These are phyloP conservation scores for Mellilla xanthometata DNA, from an alignment of 2,888 invertebrate species.

Conservation along the genomic window DNA sequence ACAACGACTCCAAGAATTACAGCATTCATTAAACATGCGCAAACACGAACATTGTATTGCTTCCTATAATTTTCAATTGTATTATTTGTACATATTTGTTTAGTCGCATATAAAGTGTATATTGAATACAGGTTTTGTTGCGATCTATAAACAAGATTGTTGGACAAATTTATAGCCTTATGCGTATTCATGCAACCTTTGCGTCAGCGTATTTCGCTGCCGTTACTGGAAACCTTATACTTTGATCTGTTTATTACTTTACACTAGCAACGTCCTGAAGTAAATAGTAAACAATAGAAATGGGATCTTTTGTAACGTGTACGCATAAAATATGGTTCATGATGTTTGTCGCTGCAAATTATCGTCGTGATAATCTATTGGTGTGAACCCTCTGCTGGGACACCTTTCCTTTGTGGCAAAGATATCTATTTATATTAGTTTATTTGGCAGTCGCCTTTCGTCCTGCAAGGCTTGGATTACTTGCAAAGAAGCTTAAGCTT, in stretches of 20 bases:
- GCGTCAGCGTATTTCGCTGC: neutral
- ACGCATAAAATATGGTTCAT: no score
- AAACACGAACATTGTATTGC: neutral
- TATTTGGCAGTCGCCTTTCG: no score
- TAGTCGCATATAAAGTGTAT: no score
- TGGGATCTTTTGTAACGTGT: no score
- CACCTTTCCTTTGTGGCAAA: no score
- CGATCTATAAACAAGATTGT: constrained; percentile 1
- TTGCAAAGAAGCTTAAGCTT: no score
- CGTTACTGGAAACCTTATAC: constrained; percentile 3
- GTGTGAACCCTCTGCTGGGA: no score
- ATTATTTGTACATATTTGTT: neutral
- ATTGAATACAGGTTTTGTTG: neutral
- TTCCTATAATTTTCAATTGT: neutral
- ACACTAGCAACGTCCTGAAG: neutral
- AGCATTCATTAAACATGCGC: neutral
- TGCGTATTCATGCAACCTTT: constrained; percentile 8
- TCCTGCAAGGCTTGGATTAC: no score
- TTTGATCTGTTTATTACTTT: constrained; percentile 2
- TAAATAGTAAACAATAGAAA: no score
- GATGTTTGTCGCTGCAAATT: no score
- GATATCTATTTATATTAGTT: no score
- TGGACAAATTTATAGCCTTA: neutral
- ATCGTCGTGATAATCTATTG: no score
- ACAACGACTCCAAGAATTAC: neutral